These are phyloP conservation scores for Noctua comes DNA, from an alignment of 2,888 invertebrate genomes.

Conservation along the genomic window DNA sequence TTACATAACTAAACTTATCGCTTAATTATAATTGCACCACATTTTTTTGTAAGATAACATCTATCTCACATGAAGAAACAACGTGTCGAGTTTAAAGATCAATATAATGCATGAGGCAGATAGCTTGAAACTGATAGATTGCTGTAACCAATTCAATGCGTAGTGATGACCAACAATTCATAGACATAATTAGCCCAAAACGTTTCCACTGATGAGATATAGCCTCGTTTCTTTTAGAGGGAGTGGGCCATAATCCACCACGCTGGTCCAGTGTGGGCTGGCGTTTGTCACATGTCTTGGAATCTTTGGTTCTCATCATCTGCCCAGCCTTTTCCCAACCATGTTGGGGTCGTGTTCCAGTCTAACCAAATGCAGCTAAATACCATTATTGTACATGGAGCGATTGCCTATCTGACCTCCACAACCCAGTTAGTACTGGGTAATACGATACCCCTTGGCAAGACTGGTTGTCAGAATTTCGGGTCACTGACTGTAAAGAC, in stretches of 20 bases:
- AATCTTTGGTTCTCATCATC: not conserved
- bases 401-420: too few relatives aligned
- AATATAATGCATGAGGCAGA: constrained; percentile 24
- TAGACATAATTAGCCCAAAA: not conserved
- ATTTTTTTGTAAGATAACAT: constrained; percentile 11
- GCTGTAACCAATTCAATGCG: not conserved
- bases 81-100: constrained; percentile 49
- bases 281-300: not conserved
- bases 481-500: too few relatives aligned
- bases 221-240: not conserved
- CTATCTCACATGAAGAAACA: constrained; percentile 8
- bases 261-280: not conserved
- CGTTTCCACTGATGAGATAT: not conserved
- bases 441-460: too few relatives aligned
- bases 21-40: constrained; percentile 21
- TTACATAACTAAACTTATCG: constrained; percentile 8
- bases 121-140: not conserved
- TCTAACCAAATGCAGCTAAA: too few relatives aligned
- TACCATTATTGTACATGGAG: too few relatives aligned
- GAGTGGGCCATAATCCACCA: not conserved
- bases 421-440: too few relatives aligned
- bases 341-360: too few relatives aligned
- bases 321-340: too few relatives aligned
- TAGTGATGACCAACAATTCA: not conserved
- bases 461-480: too few relatives aligned